These are phyloP conservation scores for Tiaroga cobitis DNA, from an alignment of 2,797 vertebrate species.

Conservation along the genomic window DNA sequence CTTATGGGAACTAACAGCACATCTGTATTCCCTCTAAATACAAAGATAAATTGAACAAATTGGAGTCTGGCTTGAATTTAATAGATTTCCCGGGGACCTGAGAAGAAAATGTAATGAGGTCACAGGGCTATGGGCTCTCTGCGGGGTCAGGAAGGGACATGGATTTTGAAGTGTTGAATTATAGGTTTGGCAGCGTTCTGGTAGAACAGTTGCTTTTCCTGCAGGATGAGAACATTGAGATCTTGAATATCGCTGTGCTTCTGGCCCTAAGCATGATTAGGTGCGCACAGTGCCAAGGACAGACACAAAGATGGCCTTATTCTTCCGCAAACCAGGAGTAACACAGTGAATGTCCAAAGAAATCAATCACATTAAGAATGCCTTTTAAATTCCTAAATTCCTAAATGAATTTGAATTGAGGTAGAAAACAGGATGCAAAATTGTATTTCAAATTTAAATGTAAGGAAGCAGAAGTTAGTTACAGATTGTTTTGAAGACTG, in stretches of 20 bases:
- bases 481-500: background rate
- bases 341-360: background rate
- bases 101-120: constrained; percentile 73
- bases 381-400: background rate
- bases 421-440: background rate
- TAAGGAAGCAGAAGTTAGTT: background rate
- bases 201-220: constrained; percentile 72
- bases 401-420: background rate
- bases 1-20: constrained; percentile 20
- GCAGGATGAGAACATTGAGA: constrained; percentile 70
- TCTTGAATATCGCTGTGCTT: constrained; percentile 67
- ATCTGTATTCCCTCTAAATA: constrained; percentile 25
- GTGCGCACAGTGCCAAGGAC: constrained; percentile 60
- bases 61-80: constrained; percentile 34
- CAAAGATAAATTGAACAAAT: constrained; percentile 43
- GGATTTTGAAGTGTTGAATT: constrained; percentile 62
- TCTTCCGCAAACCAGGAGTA: constrained; percentile 28
- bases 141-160: constrained; percentile 69
- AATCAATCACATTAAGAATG: background rate
- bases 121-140: constrained; percentile 67
- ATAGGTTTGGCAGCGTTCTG: constrained; percentile 73
- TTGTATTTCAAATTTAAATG: background rate
- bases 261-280: constrained; percentile 58
- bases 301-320: constrained; percentile 56
- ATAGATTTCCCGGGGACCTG: background rate